Percentiles rank a stretch among this genome's conserved stretches.
Conservation (phyloP, 2,113 vertebrate genomes). For the Chunga burmeisteri region DNA sequence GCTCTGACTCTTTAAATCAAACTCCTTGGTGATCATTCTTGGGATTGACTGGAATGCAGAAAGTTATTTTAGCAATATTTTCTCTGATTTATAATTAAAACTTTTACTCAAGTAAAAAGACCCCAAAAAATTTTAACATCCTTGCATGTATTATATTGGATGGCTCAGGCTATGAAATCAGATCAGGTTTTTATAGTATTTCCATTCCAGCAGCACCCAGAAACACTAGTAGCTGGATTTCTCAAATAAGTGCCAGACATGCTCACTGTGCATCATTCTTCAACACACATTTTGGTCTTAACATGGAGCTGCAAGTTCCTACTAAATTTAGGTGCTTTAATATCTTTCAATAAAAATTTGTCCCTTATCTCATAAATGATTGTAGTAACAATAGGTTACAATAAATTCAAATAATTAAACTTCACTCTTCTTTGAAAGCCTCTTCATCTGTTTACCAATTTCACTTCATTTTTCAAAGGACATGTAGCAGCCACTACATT, state of each 20-base stretch:
- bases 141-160: not conserved
- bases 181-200: not conserved
- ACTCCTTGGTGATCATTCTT: not conserved
- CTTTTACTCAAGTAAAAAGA: not conserved
- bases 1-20: constrained; percentile 5
- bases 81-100: not conserved
- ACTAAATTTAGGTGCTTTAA: not conserved
- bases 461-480: not conserved
- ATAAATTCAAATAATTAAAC: not conserved
- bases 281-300: not conserved
- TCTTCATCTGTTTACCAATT: not conserved
- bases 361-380: not conserved
- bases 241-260: not conserved
- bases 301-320: not conserved
- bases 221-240: not conserved
- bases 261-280: not conserved
- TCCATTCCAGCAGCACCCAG: not conserved
- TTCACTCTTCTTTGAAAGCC: not conserved
- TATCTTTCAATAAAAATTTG: not conserved
- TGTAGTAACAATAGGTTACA: not conserved
- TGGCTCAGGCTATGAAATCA: not conserved
- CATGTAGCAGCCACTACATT: not conserved
- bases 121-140: not conserved
- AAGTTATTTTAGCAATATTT: not conserved
- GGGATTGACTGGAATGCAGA: not conserved